Conservation (phyloP, 1,140 invertebrate genomes). For the Parasteatoda tepidariorum region DNA sequence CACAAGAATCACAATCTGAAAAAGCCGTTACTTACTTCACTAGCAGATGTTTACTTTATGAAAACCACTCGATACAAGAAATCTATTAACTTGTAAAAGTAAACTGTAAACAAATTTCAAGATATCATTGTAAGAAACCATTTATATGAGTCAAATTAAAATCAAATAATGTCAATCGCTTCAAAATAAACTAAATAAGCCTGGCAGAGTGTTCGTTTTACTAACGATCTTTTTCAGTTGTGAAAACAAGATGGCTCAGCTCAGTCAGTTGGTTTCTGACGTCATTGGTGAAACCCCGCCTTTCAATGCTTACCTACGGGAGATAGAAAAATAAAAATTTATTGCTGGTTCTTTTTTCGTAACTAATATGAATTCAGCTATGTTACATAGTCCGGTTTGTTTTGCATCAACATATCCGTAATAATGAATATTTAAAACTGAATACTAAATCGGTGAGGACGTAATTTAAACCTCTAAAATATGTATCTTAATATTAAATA, state of each 20-base stretch:
- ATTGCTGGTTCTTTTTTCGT: not conserved
- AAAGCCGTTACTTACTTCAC: constrained; percentile 25
- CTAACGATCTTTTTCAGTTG: not conserved
- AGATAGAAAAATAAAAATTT: not conserved
- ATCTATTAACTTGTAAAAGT: not conserved
- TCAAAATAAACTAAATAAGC: not conserved
- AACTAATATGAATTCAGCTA: not conserved
- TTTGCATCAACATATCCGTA: not conserved
- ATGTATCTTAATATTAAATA: not conserved
- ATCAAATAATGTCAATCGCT: not conserved
- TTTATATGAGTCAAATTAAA: not conserved
- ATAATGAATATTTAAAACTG: too few species aligned
- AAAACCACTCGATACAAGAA: not conserved
- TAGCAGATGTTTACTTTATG: constrained; percentile 34
- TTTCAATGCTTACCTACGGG: not conserved
- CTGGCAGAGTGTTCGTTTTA: not conserved
- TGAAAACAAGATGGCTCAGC: not conserved
- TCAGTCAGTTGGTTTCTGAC: not conserved
- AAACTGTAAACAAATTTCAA: not conserved
- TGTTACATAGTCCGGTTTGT: not conserved
- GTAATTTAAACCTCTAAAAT: too few species aligned
- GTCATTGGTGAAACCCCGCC: not conserved
- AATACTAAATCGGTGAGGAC: too few species aligned
- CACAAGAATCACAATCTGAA: not conserved
- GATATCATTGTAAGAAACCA: not conserved